Percentiles rank a stretch among this genome's conserved stretches.
Evolutionary conservation across 1,140 invertebrate species (phyloP).

Genomic region (Drosophila dunni): DNA sequence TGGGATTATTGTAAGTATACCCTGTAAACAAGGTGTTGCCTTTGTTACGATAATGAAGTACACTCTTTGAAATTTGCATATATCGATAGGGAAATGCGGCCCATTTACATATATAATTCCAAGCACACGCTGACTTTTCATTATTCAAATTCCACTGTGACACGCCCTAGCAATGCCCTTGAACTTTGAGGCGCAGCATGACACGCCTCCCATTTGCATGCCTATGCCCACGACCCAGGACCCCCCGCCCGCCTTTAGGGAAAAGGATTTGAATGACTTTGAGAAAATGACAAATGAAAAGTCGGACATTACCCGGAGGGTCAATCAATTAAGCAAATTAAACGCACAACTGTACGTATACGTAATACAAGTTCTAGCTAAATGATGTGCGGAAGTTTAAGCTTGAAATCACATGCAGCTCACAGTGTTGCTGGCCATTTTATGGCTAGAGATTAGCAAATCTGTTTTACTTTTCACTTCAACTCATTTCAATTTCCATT

Average conservation of each 20-base stretch:
- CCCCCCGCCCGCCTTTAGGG: neutral
- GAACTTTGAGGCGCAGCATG: slow-evolving; percentile 61
- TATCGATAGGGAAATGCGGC: slow-evolving; percentile 8
- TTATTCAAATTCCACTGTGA: slow-evolving; percentile 41
- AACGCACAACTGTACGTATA: slow-evolving; percentile 10
- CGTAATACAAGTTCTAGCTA: slow-evolving; percentile 12
- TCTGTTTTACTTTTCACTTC: slow-evolving; percentile 48
- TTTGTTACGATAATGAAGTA: neutral
- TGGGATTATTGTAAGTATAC: neutral
- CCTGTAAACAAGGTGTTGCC: no score
- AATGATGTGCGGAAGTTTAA: slow-evolving; percentile 42
- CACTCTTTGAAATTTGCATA: neutral
- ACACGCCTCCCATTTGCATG: slow-evolving; percentile 32
- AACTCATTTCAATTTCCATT: slow-evolving; percentile 48
- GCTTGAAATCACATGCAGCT: slow-evolving; percentile 18
- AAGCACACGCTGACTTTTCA: slow-evolving; percentile 41
- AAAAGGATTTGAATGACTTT: slow-evolving; percentile 15
- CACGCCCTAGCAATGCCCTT: slow-evolving; percentile 58
- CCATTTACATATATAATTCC: slow-evolving; percentile 3
- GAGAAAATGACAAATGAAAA: slow-evolving; percentile 40
- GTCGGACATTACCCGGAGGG: slow-evolving; percentile 10
- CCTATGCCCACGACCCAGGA: neutral
- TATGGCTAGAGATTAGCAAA: slow-evolving; percentile 18
- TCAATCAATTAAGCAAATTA: slow-evolving; percentile 52
- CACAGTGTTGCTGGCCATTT: slow-evolving; percentile 24